Base-by-base conservation (phyloP, 2,797 vertebrate genomes). In the Halcyon chelicuti region DNA sequence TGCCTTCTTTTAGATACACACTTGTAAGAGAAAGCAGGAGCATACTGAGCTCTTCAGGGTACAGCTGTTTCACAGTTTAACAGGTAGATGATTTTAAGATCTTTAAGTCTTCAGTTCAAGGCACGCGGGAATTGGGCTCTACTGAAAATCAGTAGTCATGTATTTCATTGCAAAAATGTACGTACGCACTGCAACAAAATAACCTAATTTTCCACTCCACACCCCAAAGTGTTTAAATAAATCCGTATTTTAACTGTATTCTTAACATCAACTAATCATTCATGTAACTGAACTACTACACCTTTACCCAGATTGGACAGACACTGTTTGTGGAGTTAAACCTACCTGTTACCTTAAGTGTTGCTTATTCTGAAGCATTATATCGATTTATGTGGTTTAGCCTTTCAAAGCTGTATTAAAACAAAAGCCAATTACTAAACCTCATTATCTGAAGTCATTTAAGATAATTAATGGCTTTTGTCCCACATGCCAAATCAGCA, bases 321-420 rank as follows among this genome's bases (percentile, higher is more conserved):
- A 47, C 17, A 39, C 17, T 60, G 47, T 31, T 75, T 65, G 18
- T 15, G 7, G 90, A 74, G 62, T 65, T 47, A 68, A 91, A 91
- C 12, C 12, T 76, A 68, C 85, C 65, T 72, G 42, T 8, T 88
- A 80, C 49, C 57, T 91, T 93, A 80, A 66, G 71, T 72, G 57
- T 33, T 12, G 29, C 74, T 94, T 83, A 80, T 31, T 87, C 55
- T 26, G 55, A 62, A 67, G 78, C 47, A 86, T 92, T 89, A 80
- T 55, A 95, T 60, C 94, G 91, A 75, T 96, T 95, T 94, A 80
- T n/a, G 42, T 65, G 65, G 63, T 91, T 97, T 96, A 95, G 95
- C 95, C 88, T 96, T 94, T 95, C 94, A 97, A 97, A 97, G 97
- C 93, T 92, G 96, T 95, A 97, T 95, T 98, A 96, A 93, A 97